Base-by-base conservation (phyloP, 2,113 vertebrate genomes). In the Natator depressus region DNA sequence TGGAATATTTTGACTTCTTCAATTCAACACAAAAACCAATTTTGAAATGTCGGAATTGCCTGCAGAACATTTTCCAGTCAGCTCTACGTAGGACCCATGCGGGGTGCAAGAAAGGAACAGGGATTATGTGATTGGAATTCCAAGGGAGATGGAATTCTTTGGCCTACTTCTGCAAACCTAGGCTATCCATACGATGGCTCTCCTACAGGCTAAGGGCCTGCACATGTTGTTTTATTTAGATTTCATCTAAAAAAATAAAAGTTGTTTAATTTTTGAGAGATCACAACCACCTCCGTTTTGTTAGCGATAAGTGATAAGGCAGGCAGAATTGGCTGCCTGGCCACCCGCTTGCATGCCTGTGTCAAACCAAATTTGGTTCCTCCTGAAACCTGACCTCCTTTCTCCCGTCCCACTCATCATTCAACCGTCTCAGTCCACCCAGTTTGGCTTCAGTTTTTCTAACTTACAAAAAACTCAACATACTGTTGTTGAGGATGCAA, bases 121-220 rank as follows among this genome's bases (percentile, higher is more conserved):
- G 20, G 17, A 4, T 3, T 38, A 0, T 46, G 50, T 8, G 83
- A 7, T 42, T n/a, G 5, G 16, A 59, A 8, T 24, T 80, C 85
- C 25, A 35, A 12, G 12, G 38, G 13, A n/a, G 89, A 11, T 49
- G 57, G 90, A 84, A 82, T 50, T 22, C 5, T 80, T 5, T 4
- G 3, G 24, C 1, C 35, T 76, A 91, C 69, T 29, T 19, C 89
- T 92, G 38, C 29, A 2, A 31, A 3, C 27, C 54, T 82, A 46
- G 53, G 3, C 3, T 3, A 1, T 27, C 50, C 0, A 1, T 47
- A 35, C 14, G 8, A 31, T 42, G 24, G 25, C 22, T 29, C 3
- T 8, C 10, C 17, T 7, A 65, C 62, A 75, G 19, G 38, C 0
- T 1, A 4, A 0, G 5, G 27, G 24, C 11, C 59, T 38, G 0